Base-by-base conservation (phyloP, 2,797 vertebrate genomes). In the Poeciliopsis turneri region DNA sequence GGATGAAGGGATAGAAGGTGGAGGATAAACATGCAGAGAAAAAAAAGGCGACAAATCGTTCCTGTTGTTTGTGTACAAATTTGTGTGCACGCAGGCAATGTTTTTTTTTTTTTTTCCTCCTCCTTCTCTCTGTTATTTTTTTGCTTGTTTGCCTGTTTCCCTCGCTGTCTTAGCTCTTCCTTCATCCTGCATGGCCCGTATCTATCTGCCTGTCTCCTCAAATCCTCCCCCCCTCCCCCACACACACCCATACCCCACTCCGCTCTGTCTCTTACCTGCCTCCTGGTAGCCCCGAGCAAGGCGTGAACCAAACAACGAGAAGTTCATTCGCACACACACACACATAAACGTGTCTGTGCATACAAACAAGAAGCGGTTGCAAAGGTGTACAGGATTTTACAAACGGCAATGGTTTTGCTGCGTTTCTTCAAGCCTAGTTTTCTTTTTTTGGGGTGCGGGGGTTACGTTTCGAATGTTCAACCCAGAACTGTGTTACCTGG, bases 11-110 rank as follows among this genome's bases (percentile, higher is more conserved):
- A 91, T 89, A 55, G 88, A 91, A 90, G 84, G 90, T 88, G 88
- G 92, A 43, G 91, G 89, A 94, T 92, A 92, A 93, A 92, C 92
- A 91, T 87, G 92, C 88, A 84, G 90, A 93, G 87, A 92, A 90
- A 93, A 93, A 93, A 92, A 88, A 84, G 83, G 90, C 88, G 87
- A 92, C 92, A 93, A 92, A 94, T 93, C 89, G 74, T 81, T 89
- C 78, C 80, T 89, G 88, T 90, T 92, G 90, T 92, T 92, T 89
- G 84, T 83, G 82, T 81, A 61, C 80, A 55, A 59, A 77, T 80
- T 84, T 78, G 83, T 83, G 86, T 87, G 84, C 81, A 53, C 33
- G 39, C 82, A 78, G 82, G 74, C 72, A 70, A 81, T 74, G 84
- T 59, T 41, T 81, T 82, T 51, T 59, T 59, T 80, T 82, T 68